These are phyloP conservation scores for Cynopterus brachyotis DNA, from an alignment of 2,113 vertebrate genomes.

Conservation along the genomic window DNA sequence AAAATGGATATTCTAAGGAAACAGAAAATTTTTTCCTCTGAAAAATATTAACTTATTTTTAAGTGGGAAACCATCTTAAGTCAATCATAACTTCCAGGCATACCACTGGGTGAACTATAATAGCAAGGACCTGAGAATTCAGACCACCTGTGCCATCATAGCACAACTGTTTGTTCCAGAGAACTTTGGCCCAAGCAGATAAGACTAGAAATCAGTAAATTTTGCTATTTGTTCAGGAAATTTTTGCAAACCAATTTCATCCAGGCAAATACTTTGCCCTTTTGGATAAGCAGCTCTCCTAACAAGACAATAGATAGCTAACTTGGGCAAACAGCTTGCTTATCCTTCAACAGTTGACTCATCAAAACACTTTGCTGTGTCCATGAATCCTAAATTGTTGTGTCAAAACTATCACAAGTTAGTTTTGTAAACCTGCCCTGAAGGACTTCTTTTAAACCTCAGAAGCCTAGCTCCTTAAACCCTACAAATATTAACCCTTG, in stretches of 20 bases:
- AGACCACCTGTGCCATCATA: neutral
- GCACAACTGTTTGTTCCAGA: neutral
- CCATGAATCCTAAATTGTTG: neutral
- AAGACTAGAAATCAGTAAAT: neutral
- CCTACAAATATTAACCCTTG: neutral
- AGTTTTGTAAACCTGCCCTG: neutral
- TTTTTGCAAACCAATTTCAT: conserved; percentile 12
- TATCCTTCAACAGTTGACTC: neutral
- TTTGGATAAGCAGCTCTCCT: conserved; percentile 34
- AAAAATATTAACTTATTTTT: neutral
- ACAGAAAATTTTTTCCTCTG: neutral
- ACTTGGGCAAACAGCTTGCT: neutral
- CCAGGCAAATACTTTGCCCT: neutral
- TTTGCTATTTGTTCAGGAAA: neutral
- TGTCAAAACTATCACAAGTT: neutral
- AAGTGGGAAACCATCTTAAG: neutral
- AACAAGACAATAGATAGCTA: neutral
- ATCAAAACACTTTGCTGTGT: neutral
- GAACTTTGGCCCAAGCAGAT: neutral
- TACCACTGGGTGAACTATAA: neutral
- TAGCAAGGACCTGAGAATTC: neutral
- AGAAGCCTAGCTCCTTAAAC: neutral
- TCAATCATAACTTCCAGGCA: neutral
- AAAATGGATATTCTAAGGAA: neutral
- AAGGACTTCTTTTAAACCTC: neutral